phyloP scores from a whole-genome alignment of 2,113 vertebrate species.

The Carollia perspicillata region DNA sequence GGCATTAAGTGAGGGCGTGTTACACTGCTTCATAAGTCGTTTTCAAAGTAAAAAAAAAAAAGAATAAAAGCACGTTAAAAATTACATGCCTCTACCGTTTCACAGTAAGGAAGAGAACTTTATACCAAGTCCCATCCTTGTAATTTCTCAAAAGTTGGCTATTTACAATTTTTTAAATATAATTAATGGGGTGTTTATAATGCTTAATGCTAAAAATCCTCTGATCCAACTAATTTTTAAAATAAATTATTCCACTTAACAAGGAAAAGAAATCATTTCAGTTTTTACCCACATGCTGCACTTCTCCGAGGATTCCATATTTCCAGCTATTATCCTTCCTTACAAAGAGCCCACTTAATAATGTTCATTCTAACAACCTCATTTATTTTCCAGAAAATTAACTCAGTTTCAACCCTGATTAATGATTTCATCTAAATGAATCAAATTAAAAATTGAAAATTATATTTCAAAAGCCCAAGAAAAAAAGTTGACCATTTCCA shows the following conservation, averaged over 20 bases:
- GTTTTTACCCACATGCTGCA: conserved; percentile 79
- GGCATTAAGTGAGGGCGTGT: no score
- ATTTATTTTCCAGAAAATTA: conserved; percentile 99
- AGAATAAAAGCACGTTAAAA: not conserved
- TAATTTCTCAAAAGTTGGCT: conserved; percentile 44
- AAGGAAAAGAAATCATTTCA: conserved; percentile 71
- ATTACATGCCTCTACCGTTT: not conserved
- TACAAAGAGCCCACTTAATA: conserved; percentile 93
- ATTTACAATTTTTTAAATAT: conserved; percentile 67
- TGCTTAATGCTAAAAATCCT: conserved; percentile 75
- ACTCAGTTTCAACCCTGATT: conserved; percentile 99
- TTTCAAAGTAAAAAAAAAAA: not conserved
- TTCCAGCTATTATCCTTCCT: conserved; percentile 85
- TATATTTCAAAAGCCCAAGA: conserved; percentile 99
- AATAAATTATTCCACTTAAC: conserved; percentile 84
- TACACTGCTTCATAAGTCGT: not conserved
- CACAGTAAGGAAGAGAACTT: not conserved
- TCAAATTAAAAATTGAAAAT: conserved; percentile 99
- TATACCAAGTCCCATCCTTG: not conserved
- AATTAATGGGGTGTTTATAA: conserved; percentile 78
- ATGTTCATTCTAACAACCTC: conserved; percentile 97
- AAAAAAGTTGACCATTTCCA: conserved; percentile 91
- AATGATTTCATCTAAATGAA: conserved; percentile 99
- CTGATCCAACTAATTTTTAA: conserved; percentile 78
- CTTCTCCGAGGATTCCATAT: conserved; percentile 80